phyloP scores from a whole-genome alignment of 2,113 vertebrate species.

The Argyrosomus japonicus region DNA sequence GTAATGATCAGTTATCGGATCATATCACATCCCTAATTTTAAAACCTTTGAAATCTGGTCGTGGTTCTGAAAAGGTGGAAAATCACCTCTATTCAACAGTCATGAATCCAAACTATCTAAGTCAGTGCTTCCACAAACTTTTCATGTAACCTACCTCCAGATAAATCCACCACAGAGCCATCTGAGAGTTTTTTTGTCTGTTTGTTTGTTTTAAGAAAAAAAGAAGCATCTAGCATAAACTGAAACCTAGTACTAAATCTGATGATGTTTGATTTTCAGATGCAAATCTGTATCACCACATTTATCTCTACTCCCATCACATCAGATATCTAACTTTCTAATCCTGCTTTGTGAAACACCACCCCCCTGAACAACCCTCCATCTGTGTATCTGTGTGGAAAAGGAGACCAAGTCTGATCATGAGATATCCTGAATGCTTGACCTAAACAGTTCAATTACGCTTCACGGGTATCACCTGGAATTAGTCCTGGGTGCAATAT shows the following conservation, averaged over 20 bases:
- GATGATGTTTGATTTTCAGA: neutral
- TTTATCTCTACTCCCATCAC: neutral
- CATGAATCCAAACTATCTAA: neutral
- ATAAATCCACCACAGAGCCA: neutral
- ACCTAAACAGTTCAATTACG: neutral
- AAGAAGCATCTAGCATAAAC: neutral
- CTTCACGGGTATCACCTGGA: no score
- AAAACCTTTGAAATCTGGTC: neutral
- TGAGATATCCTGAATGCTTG: neutral
- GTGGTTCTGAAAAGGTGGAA: neutral
- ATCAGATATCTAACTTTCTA: conserved; percentile 21
- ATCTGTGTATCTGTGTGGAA: neutral
- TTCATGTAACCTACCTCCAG: neutral
- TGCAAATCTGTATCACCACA: neutral
- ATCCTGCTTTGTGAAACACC: conserved; percentile 18
- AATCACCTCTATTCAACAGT: neutral
- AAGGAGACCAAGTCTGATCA: neutral
- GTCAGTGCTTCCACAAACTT: neutral
- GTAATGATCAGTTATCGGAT: no score
- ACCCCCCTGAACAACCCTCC: neutral
- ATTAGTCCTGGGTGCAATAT: no score
- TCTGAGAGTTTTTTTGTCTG: no score
- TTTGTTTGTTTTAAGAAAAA: no score
- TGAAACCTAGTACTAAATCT: neutral
- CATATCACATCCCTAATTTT: neutral